Percentiles rank a stretch among this genome's conserved stretches.
Conservation (phyloP, 2,797 vertebrate genomes). For the Linurgus olivaceus region DNA sequence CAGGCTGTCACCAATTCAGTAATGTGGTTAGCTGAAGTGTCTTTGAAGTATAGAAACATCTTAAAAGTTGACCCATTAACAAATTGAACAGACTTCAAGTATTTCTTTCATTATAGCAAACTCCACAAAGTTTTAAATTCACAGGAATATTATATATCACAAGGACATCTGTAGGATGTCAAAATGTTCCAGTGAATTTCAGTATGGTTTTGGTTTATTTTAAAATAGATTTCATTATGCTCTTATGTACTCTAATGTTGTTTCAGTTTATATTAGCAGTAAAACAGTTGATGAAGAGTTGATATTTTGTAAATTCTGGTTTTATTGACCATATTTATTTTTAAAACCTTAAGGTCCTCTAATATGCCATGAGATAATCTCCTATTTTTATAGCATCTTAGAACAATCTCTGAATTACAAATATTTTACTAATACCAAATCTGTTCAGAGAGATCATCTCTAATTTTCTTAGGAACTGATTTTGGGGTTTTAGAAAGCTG, state of each 20-base stretch:
- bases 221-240: conserved; percentile 24
- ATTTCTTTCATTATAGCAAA: conserved; percentile 22
- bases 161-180: not conserved
- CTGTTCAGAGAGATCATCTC: conserved; percentile 24
- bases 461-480: conserved; percentile 38
- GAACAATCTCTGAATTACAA: not conserved
- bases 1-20: not conserved
- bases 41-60: not conserved
- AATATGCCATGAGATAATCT: conserved; percentile 3
- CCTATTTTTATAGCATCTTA: not conserved
- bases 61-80: not conserved
- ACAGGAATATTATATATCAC: not conserved
- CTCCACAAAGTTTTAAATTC: not conserved
- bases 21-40: not conserved
- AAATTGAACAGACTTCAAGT: not conserved
- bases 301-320: conserved; percentile 14
- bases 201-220: not conserved
- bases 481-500: conserved; percentile 40
- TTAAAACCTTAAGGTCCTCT: not conserved
- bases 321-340: not conserved
- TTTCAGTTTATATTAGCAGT: not conserved
- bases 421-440: conserved; percentile 37
- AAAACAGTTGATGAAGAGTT: conserved; percentile 1
- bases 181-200: not conserved
- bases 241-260: not conserved